phyloP scores from a whole-genome alignment of 2,113 vertebrate genomes.

The Erpornis zantholeuca region DNA sequence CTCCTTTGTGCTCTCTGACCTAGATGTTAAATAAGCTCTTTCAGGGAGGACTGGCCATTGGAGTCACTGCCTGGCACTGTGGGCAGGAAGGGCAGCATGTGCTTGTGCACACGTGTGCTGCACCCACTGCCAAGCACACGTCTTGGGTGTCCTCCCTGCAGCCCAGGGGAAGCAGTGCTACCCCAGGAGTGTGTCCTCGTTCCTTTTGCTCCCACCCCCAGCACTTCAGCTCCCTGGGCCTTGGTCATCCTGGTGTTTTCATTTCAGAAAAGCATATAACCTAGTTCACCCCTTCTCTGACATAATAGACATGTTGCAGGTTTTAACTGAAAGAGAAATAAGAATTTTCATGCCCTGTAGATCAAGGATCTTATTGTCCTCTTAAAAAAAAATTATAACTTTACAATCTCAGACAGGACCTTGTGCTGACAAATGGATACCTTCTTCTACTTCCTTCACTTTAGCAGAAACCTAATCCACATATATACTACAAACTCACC shows the following conservation, averaged over 20 bases:
- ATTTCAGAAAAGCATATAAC: background rate
- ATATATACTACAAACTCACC: background rate
- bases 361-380: background rate
- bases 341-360: background rate
- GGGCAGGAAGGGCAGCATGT: background rate
- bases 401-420: background rate
- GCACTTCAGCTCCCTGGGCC: too few relatives aligned
- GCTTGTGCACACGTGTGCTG: background rate
- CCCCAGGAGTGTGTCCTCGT: background rate
- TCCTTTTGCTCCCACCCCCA: background rate
- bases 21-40: background rate
- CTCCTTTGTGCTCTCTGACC: background rate
- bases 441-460: background rate
- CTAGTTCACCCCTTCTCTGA: background rate
- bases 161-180: accelerated
- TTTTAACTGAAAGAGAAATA: background rate
- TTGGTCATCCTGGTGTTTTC: background rate
- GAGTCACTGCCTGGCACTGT: background rate
- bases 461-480: background rate
- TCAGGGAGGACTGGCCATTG: background rate
- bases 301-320: background rate
- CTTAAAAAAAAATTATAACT: background rate
- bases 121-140: accelerated
- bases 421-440: background rate
- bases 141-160: background rate